Evolutionary conservation across 2,888 invertebrate genomes (phyloP).

Genomic region (Acholoe squamosa): DNA sequence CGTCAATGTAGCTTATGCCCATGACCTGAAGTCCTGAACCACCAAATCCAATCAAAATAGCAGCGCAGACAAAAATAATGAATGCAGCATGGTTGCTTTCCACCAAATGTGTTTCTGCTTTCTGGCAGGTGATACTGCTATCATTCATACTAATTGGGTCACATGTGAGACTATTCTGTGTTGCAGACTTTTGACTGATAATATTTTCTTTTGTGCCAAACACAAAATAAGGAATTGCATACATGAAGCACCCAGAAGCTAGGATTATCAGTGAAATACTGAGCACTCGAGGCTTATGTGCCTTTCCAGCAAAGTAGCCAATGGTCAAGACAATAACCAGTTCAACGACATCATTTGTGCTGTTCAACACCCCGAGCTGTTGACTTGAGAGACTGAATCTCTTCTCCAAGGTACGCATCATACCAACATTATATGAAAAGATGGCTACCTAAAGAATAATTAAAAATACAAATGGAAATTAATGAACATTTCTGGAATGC

Average conservation of each 20-base stretch:
- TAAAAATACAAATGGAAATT: no score
- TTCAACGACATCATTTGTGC: neutral
- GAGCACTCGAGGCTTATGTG: constrained; percentile 15
- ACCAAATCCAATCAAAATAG: constrained; percentile 68
- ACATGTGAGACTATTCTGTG: no score
- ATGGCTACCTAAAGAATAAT: neutral
- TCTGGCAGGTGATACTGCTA: neutral
- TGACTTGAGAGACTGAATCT: neutral
- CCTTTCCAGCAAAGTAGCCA: constrained; percentile 22
- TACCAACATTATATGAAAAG: neutral
- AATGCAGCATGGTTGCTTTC: neutral
- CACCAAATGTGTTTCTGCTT: neutral
- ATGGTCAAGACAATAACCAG: neutral
- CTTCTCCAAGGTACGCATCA: constrained; percentile 16
- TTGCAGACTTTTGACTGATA: no score
- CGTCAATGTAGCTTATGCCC: constrained; percentile 77
- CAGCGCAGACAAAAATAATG: neutral
- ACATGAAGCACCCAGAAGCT: neutral
- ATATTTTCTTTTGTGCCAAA: constrained; percentile 17
- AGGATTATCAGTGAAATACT: neutral
- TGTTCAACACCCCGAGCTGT: neutral
- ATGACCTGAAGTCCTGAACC: constrained; percentile 72
- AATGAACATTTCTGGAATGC: no score
- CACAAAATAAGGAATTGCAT: constrained; percentile 10
- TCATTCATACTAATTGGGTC: no score